Conservation (phyloP, 2,113 vertebrate species). For the Telmatochromis sp. region DNA sequence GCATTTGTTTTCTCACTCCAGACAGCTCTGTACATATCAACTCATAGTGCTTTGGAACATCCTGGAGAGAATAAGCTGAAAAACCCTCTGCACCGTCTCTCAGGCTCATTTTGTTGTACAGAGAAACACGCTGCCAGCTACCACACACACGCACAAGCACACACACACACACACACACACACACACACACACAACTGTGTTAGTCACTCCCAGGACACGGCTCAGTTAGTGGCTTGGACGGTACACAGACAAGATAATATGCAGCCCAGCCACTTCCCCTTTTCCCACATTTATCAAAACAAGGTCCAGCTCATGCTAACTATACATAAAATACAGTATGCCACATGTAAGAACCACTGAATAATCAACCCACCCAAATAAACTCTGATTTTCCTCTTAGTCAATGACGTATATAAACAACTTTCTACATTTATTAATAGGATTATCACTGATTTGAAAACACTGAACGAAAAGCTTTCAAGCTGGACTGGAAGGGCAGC, state of each 20-base stretch:
- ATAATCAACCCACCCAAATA: background rate
- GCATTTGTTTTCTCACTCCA: background rate
- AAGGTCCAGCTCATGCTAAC: background rate
- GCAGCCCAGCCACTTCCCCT: slow-evolving; percentile 37
- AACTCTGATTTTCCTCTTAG: background rate
- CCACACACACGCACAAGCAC: background rate
- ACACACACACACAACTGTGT: slow-evolving; percentile 47
- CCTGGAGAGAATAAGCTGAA: background rate
- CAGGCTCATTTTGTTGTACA: background rate
- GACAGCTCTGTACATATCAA: slow-evolving; percentile 3
- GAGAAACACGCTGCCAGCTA: slow-evolving; percentile 38
- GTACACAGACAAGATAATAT: slow-evolving; percentile 58
- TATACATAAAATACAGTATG: background rate
- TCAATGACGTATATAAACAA: background rate
- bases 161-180: slow-evolving; percentile 19
- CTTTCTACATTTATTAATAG: background rate
- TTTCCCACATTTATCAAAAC: slow-evolving; percentile 61
- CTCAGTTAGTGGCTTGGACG: slow-evolving; percentile 35
- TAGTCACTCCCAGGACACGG: slow-evolving; percentile 47
- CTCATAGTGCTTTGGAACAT: background rate
- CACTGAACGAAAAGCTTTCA: background rate
- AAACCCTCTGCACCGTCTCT: slow-evolving; percentile 12
- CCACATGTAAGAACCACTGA: background rate
- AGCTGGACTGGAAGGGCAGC: background rate
- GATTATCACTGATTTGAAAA: background rate